Base-by-base conservation (phyloP, 2,888 invertebrate genomes). In the Choreutis nemorana region DNA sequence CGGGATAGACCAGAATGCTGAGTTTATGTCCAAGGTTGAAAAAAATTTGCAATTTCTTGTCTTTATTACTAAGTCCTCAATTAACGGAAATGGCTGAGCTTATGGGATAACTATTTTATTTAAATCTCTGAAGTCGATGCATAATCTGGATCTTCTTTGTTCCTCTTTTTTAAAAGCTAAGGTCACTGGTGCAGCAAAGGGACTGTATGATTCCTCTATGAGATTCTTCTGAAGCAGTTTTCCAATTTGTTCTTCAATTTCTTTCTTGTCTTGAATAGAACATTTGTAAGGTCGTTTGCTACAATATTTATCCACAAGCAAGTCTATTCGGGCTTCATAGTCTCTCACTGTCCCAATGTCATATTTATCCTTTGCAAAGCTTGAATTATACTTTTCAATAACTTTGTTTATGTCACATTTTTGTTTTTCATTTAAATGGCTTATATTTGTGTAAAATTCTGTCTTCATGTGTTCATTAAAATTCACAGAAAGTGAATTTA, bases 1-100 rank as follows among this genome's bases (percentile, higher is more conserved):
- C 5, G 59, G 56, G 15, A 59, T 60, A 2, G 56, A 52, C 60
- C 62, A 61, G 36, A 64, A 62, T 21, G 57, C 58, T 11, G 56
- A 57, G 34, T 60, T 60, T 35, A 59, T 45, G 31, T 58, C 56
- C 1, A 58, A 24, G 14, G 45, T 50, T 13, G 55, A 33, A 29
- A 50, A 58, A 42, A 33, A 56, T 10, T 45, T 45, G 26, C 57
- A 58, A 23, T 55, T 45, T 40, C 38, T 39, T 9, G 54, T 51
- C 29, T 54, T 55, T 23, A 41, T 23, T 32, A 56, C 43, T 28
- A 55, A 30, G 30, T 56, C 55, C 9, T 56, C 53, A 26, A 55
- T 55, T 3, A 47, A 24, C 13, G 49, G 47, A 28, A 46, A 48
- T 11, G 45, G 40, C 33, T 53, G 50, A 7, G 56, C 23, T 39